Evolutionary conservation across 2,113 vertebrate genomes (phyloP).

Genomic region (Hemichromis elongatus): DNA sequence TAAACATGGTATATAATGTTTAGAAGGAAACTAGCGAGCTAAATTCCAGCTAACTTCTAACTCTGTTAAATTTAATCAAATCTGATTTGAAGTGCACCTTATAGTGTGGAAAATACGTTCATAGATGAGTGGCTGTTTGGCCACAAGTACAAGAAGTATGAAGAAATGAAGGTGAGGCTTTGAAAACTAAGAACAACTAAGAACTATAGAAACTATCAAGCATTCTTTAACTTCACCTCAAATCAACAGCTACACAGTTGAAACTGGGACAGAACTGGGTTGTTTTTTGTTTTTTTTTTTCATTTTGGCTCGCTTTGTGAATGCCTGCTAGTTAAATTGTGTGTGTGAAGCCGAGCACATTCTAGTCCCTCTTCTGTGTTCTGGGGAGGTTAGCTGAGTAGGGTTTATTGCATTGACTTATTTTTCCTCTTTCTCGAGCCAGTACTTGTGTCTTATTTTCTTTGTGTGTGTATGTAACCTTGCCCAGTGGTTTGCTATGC

Average conservation of each 20-base stretch:
- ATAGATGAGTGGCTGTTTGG: neutral
- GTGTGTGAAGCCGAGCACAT: rapidly evolving
- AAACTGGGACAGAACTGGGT: neutral
- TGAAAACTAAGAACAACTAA: neutral
- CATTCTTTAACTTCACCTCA: neutral
- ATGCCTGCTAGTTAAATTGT: neutral
- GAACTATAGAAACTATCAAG: neutral
- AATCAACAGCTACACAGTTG: neutral
- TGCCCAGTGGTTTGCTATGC: too few relatives aligned
- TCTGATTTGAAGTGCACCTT: too few relatives aligned
- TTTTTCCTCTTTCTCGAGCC: neutral
- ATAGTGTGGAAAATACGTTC: too few relatives aligned
- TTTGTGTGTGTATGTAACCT: too few relatives aligned
- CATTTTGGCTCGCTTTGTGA: too few relatives aligned
- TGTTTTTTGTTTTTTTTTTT: too few relatives aligned
- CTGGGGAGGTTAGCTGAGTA: rapidly evolving
- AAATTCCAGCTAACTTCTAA: too few relatives aligned
- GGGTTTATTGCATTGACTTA: neutral
- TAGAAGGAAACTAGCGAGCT: too few relatives aligned
- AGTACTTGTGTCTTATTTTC: neutral
- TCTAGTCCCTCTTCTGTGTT: too few relatives aligned
- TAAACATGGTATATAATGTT: too few relatives aligned
- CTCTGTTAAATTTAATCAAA: too few relatives aligned
- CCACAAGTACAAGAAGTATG: neutral
- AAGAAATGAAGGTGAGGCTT: neutral